Evolutionary conservation across 2,113 vertebrate genomes (phyloP).

Genomic region (Eleginops maclovinus): DNA sequence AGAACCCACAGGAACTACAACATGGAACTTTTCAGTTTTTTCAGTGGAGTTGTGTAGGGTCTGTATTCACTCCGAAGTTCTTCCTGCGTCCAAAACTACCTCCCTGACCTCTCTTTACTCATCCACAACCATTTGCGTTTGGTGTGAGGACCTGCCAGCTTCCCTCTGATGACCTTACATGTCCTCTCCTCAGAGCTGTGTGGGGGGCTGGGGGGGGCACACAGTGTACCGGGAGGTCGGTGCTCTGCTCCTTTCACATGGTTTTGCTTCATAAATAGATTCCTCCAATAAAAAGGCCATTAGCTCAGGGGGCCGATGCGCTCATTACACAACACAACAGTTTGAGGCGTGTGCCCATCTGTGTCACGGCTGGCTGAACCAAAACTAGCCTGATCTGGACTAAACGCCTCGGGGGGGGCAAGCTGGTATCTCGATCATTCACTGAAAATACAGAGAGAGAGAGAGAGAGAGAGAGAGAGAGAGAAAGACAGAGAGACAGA

Average conservation of each 20-base stretch:
- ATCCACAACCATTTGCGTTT: background rate
- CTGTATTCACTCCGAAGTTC: background rate
- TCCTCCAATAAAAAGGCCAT: slow-evolving; percentile 14
- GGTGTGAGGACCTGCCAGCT: background rate
- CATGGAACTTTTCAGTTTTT: too few relatives aligned
- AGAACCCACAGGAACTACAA: background rate
- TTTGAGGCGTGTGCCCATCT: slow-evolving; percentile 19
- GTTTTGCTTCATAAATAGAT: slow-evolving; percentile 20
- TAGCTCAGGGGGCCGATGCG: slow-evolving; percentile 14
- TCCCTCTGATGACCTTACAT: background rate
- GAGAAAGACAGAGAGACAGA: background rate
- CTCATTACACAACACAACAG: slow-evolving; percentile 29
- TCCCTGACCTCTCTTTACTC: background rate
- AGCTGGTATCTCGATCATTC: slow-evolving; percentile 39
- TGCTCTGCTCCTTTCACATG: background rate
- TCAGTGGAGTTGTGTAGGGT: too few relatives aligned
- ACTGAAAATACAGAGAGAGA: slow-evolving; percentile 17
- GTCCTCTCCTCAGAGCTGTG: background rate
- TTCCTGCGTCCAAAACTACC: background rate
- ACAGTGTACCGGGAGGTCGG: background rate
- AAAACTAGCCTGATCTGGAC: slow-evolving; percentile 23
- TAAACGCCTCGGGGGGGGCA: slow-evolving; percentile 29
- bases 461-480: background rate
- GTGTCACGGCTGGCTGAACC: slow-evolving; percentile 34
- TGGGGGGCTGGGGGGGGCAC: background rate